Base-by-base conservation (phyloP, 35 echinoderm and acorn worm genomes). In the Chiridota heheva region DNA sequence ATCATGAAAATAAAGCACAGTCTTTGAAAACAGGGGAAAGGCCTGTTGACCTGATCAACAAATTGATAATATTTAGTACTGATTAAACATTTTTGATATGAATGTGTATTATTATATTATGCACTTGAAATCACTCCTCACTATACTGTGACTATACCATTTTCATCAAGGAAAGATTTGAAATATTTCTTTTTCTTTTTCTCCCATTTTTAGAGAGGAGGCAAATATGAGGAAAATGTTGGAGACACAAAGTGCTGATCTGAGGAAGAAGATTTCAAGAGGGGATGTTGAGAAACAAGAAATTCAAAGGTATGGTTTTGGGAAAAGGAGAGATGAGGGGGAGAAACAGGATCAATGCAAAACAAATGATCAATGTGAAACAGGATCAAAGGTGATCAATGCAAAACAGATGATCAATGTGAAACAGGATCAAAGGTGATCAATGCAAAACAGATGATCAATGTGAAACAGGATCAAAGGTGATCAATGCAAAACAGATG, bases 151-250 rank as follows among this genome's bases (percentile, higher is more conserved):
- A 56, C 16, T 56, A 24, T 56, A 56, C 16, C 49, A 1, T 18
- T 18, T 56, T 16, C 25, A 0, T 18, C 16, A 18, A 56, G 16
- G 49, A 56, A 24, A 18, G 16, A 56, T 18, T 56, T 16, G 16
- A 18, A 18, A 12, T 41, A 13, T 40, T 43, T 8, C 20, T 3
- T 7, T 63, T 68, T 84, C 38, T 74, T 57, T 32, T 63, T 69
- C 37, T 69, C 13, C 10, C 18, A 41, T 30, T 86, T 18, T 16
- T 42, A 92, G 90, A 41, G 77, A 88, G 29, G 90, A 87, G 49
- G 65, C 71, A 32, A 77, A 92, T 15, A 47, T 92, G 69, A 67
- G 85, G 57, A 92, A 92, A 67, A 81, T 81, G 51, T 71, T 92
- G 40, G 90, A 82, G 41, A 73, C 70, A 27, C 76, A 87, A 46